Conservation (phyloP, 2,888 invertebrate species). For the Sphecodes monilicornis region DNA sequence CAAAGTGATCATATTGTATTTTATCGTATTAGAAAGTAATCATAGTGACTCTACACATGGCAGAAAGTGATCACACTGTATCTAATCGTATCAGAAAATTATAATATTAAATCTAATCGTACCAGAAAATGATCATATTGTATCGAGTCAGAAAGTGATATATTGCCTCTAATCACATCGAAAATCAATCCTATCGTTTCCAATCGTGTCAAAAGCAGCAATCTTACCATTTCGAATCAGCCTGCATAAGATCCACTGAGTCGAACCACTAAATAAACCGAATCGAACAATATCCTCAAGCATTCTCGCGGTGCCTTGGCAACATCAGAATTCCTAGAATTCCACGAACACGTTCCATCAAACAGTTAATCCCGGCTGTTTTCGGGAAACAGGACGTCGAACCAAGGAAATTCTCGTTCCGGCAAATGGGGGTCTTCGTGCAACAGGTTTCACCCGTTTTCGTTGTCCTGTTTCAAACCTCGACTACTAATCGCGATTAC, state of each 20-base stretch:
- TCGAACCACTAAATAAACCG: not conserved
- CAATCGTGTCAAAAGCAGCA: no score
- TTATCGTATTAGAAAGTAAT: not conserved
- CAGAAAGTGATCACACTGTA: no score
- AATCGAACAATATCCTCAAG: not conserved
- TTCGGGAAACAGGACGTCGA: not conserved
- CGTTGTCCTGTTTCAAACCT: not conserved
- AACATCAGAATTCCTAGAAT: not conserved
- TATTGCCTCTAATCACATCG: no score
- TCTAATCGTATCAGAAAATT: no score
- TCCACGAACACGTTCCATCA: not conserved
- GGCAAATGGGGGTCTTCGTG: not conserved
- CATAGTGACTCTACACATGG: no score
- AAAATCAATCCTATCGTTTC: no score
- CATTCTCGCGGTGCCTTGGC: not conserved
- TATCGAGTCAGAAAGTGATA: no score
- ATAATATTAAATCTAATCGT: no score
- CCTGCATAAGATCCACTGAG: not conserved
- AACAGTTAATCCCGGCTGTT: not conserved
- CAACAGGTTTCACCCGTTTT: slow-evolving; percentile 3
- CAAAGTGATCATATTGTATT: not conserved
- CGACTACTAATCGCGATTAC: not conserved
- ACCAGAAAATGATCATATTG: no score
- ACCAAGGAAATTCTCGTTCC: not conserved
- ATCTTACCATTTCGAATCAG: not conserved